Evolutionary conservation across 2,797 vertebrate species (phyloP), one percentile per base, ranked within the genome.

Genomic region (Synanceia verrucosa): DNA sequence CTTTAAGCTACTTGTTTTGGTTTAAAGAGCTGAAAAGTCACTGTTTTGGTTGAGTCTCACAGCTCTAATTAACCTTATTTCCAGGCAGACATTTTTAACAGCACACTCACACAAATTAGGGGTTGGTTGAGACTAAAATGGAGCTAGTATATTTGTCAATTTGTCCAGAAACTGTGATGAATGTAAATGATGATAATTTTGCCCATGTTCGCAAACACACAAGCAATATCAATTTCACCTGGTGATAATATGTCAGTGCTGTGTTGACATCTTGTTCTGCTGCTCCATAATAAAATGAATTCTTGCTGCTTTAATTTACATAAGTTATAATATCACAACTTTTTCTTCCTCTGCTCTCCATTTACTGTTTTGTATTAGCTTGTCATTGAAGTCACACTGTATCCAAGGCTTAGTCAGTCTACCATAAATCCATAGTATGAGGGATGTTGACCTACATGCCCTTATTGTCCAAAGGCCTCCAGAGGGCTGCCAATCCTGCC

Each of bases 401-500:
- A 74, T 58, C 52, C 23, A 21, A 26, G 46, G 36, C 28, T 47
- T 16, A 34, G 47, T 48, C 72, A 43, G 33, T 18, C 56, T 16
- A 3, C 71, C 64, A 81, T 83, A 70, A 79, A 66, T 83, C 73
- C 51, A 6, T 13, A 28, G 9, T 9, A 16, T 58, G 56, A 9
- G 28, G 61, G 56, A 69, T 65, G 65, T 53, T 77, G 26, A 41
- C 51, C 46, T 53, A 56, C 57, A 41, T 73, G 16, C 12, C 53
- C 16, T 48, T 73, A 72, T 66, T 72, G 70, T 75, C 65, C 70
- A 29, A 28, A 57, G 29, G 65, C 58, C 63, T 63, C 69, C 5
- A 47, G 31, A 78, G 59, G 46, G 28, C 61, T 76, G 73, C 72
- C 78, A 78, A 62, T 82, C 78, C 58, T 34, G 74, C 59, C 78